These are phyloP conservation scores for Timandra comae DNA, from an alignment of 2,888 invertebrate species.

Conservation along the genomic window DNA sequence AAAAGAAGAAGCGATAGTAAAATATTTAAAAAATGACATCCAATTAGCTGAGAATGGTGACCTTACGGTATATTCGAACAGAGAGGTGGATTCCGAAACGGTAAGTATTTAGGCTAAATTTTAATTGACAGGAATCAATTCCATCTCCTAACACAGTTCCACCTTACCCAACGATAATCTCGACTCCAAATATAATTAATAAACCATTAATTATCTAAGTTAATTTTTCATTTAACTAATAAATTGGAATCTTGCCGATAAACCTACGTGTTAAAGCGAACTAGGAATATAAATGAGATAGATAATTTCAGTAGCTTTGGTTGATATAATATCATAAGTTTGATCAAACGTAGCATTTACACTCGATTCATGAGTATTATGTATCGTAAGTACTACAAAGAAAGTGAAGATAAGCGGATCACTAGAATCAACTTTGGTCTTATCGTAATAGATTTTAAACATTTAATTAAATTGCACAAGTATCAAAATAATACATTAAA, in stretches of 20 bases:
- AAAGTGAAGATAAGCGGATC: conserved; percentile 29
- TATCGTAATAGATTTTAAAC: too few relatives aligned
- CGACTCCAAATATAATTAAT: conserved; percentile 41
- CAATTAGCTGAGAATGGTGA: conserved; percentile 22
- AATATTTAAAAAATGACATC: conserved; percentile 21
- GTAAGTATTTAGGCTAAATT: conserved; percentile 44
- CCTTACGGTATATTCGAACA: conserved; percentile 11
- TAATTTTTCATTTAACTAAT: conserved; percentile 63
- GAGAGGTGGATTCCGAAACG: conserved; percentile 41
- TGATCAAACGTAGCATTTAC: conserved; percentile 20
- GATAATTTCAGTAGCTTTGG: conserved; percentile 74
- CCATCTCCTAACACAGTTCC: conserved; percentile 66
- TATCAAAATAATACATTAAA: too few relatives aligned
- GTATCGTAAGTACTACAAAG: conserved; percentile 37
- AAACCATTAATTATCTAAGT: conserved; percentile 49
- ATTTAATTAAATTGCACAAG: too few relatives aligned
- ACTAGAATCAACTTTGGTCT: conserved; percentile 30
- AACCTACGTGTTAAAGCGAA: conserved; percentile 70
- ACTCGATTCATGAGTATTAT: conserved; percentile 50
- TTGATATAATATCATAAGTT: conserved; percentile 62
- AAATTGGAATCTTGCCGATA: conserved; percentile 73
- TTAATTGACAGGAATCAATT: conserved; percentile 45
- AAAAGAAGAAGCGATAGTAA: conserved; percentile 16
- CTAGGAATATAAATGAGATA: conserved; percentile 74
- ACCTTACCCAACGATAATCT: conserved; percentile 61